These are phyloP conservation scores for Pectinophora gossypiella DNA, from an alignment of 1,140 invertebrate genomes.

Conservation along the genomic window DNA sequence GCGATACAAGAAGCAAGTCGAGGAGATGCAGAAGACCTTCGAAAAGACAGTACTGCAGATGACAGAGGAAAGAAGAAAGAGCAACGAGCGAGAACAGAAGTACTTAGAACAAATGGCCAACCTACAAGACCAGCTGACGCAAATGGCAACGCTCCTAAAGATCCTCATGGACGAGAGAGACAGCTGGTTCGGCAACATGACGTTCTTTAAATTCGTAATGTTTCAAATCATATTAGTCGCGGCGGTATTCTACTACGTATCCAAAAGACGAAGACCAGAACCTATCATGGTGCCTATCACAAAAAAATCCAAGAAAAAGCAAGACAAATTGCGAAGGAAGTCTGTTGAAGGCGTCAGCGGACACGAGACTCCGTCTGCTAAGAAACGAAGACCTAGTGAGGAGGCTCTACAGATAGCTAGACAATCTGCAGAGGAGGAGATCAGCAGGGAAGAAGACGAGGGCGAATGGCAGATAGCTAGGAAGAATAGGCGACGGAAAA, in stretches of 20 bases:
- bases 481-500: slow-evolving; percentile 60
- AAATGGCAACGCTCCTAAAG: slow-evolving; percentile 76
- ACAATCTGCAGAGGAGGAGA: slow-evolving; percentile 68
- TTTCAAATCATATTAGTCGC: slow-evolving; percentile 55
- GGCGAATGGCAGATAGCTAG: slow-evolving; percentile 65
- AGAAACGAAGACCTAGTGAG: slow-evolving; percentile 84
- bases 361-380: slow-evolving; percentile 62
- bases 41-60: slow-evolving; percentile 87
- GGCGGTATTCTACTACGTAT: slow-evolving; percentile 57
- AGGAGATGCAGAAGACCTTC: slow-evolving; percentile 92
- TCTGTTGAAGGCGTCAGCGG: slow-evolving; percentile 78
- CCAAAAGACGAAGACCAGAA: slow-evolving; percentile 42
- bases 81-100: slow-evolving; percentile 81
- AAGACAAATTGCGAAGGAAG: slow-evolving; percentile 73
- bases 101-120: slow-evolving; percentile 78
- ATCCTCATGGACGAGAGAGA: slow-evolving; percentile 79
- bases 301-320: slow-evolving; percentile 52
- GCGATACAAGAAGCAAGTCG: slow-evolving; percentile 96
- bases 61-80: slow-evolving; percentile 83
- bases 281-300: slow-evolving; percentile 39
- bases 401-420: slow-evolving; percentile 83
- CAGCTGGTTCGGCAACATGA: slow-evolving; percentile 78
- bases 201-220: slow-evolving; percentile 71
- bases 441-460: slow-evolving; percentile 70
- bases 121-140: slow-evolving; percentile 78